Evolutionary conservation across 2,888 invertebrate species (phyloP).

Genomic region (Drosophila incognita): DNA sequence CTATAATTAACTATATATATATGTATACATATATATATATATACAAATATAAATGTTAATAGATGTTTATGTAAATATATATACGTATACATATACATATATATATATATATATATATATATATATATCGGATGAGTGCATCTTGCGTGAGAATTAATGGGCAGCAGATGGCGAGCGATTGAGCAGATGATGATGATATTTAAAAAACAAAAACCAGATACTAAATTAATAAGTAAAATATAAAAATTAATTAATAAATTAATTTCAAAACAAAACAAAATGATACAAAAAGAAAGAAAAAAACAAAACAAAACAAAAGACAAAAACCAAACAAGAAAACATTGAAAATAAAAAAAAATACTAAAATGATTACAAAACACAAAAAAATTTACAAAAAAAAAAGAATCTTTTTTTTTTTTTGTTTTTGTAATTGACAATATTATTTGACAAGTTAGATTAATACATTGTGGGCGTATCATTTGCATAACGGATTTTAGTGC

Average conservation of each 20-base stretch:
- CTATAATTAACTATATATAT: conserved; percentile 37
- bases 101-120: conserved; percentile 15
- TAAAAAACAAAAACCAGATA: conserved; percentile 48
- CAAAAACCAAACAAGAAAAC: conserved; percentile 49
- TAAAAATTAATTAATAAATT: conserved; percentile 70
- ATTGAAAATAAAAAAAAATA: conserved; percentile 75
- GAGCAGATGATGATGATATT: conserved; percentile 21
- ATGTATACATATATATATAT: conserved; percentile 24
- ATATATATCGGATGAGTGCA: conserved; percentile 30
- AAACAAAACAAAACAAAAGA: conserved; percentile 16
- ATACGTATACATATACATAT: conserved; percentile 27
- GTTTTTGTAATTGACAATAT: not conserved
- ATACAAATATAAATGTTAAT: conserved; percentile 13
- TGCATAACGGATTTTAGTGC: not conserved
- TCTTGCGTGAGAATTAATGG: conserved; percentile 4
- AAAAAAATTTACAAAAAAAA: conserved; percentile 57
- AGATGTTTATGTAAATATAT: conserved; percentile 14
- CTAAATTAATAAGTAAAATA: conserved; percentile 71
- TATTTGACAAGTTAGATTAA: not conserved
- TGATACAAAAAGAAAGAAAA: conserved; percentile 39
- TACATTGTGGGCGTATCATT: not conserved
- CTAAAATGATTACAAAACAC: conserved; percentile 75
- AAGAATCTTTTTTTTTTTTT: conserved; percentile 14
- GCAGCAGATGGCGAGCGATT: conserved; percentile 12
- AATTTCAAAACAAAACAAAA: conserved; percentile 60